phyloP scores from a whole-genome alignment of 2,888 invertebrate species.

The Sphaerophoria rueppellii region DNA sequence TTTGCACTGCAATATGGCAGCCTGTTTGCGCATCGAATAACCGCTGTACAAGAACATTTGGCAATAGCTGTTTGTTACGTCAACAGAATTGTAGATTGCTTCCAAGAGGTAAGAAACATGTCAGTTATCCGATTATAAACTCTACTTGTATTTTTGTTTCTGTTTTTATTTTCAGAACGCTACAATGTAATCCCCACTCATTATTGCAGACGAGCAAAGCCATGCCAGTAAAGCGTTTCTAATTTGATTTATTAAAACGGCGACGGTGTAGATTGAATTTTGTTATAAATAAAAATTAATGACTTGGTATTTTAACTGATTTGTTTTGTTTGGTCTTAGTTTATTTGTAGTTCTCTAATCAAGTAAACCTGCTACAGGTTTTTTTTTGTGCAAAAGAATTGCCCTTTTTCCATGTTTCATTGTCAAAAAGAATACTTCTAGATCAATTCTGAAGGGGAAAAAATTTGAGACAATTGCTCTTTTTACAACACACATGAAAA shows the following conservation, averaged over 20 bases:
- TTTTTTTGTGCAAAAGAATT: too few species aligned
- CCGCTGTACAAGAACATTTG: conserved; percentile 20
- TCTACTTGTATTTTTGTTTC: background rate
- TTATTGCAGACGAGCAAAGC: conserved; percentile 6
- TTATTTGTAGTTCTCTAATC: too few species aligned
- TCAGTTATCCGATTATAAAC: background rate
- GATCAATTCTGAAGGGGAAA: too few species aligned
- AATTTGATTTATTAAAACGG: background rate
- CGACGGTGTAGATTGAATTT: background rate
- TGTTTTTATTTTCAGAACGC: conserved; percentile 1
- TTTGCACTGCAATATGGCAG: conserved; percentile 22
- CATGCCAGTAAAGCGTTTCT: background rate
- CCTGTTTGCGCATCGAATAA: conserved; percentile 50
- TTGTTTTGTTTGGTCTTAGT: too few species aligned
- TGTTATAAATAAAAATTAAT: background rate
- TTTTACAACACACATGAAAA: too few species aligned
- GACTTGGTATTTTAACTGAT: too few species aligned
- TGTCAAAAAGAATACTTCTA: too few species aligned
- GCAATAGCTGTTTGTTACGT: conserved; percentile 36
- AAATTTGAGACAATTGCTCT: too few species aligned
- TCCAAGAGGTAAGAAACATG: conserved; percentile 9
- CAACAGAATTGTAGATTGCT: conserved; percentile 16
- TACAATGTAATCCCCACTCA: conserved; percentile 16
- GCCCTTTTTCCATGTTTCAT: too few species aligned
- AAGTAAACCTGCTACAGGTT: too few species aligned